Evolutionary conservation across 2,888 invertebrate species (phyloP), one percentile per base, ranked within the genome.

Genomic region (Colostygia pectinataria): DNA sequence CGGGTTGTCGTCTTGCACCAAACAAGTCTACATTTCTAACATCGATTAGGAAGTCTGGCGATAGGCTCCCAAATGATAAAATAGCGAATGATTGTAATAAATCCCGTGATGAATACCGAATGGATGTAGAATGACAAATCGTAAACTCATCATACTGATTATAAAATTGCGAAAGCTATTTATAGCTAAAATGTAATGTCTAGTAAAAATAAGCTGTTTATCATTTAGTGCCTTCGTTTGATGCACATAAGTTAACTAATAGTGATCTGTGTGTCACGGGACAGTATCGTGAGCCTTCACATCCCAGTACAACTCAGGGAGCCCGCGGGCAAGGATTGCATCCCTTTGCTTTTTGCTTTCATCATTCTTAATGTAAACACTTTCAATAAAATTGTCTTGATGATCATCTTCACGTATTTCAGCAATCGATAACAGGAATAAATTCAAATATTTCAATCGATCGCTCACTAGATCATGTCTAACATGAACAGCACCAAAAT

Each of bases 21-120:
- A 70, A 62, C 83, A 64, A 73, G 70, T 40, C 61, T 63, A 65
- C 71, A 55, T 66, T 59, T 72, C 83, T 84, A 85, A 86, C 88
- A 85, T 80, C 79, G 80, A 88, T 76, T 68, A 81, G 74, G 76
- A 80, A 77, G 68, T 80, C 74, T 62, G 72, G 77, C 71, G 67
- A 64, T 62, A 80, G 87, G 88, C 88, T 81, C 81, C 86, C 80
- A 89, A 89, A 89, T 87, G 88, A 88, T 88, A 88, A 87, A 86
- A 69, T 82, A 82, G 84, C 86, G 70, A 74, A 80, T 78, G 80
- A 74, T 70, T 56, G 42, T 56, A 67, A 66, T 65, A 68, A 69
- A 67, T 64, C 62, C 64, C 72, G 67, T 48, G 63, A 76, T 80
- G 73, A n/a, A 75, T 68, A 42, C 61, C 69, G 42, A 53, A 63